These are phyloP conservation scores for Mesocentrotus franciscanus DNA, from an alignment of 53 echinoderm and acorn worm species.

Conservation along the genomic window DNA sequence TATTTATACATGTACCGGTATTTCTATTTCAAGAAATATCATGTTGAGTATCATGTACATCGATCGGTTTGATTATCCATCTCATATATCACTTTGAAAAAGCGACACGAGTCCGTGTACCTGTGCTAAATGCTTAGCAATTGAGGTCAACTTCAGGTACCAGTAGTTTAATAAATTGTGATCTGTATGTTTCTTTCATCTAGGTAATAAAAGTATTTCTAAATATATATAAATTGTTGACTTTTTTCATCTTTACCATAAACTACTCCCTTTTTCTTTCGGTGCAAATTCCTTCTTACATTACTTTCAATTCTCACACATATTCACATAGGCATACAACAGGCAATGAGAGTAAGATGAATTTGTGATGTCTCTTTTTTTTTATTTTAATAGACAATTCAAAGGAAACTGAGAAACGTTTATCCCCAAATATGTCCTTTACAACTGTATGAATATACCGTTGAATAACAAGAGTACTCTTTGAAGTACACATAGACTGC, in stretches of 20 bases:
- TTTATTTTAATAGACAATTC: slow-evolving; percentile 21
- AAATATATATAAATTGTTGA: background rate
- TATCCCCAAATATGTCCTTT: background rate
- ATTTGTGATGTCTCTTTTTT: slow-evolving; percentile 6
- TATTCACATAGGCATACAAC: background rate
- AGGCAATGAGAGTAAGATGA: background rate
- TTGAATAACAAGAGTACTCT: background rate
- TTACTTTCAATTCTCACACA: background rate
- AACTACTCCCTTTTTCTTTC: background rate
- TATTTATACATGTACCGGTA: too few relatives aligned
- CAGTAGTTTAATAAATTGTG: background rate
- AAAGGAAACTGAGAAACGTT: slow-evolving; percentile 8
- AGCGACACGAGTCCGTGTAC: background rate
- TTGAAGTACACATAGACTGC: background rate
- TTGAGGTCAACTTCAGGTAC: background rate
- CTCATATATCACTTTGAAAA: too few relatives aligned
- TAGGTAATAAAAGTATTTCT: background rate
- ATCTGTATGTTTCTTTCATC: background rate
- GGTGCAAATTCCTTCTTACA: background rate
- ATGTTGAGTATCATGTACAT: too few relatives aligned
- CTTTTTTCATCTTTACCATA: background rate
- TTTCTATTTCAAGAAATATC: too few relatives aligned
- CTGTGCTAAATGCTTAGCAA: background rate
- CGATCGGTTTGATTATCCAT: too few relatives aligned
- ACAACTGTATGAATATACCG: background rate